phyloP scores from a whole-genome alignment of 2,113 vertebrate species.

The Picathartes gymnocephalus region DNA sequence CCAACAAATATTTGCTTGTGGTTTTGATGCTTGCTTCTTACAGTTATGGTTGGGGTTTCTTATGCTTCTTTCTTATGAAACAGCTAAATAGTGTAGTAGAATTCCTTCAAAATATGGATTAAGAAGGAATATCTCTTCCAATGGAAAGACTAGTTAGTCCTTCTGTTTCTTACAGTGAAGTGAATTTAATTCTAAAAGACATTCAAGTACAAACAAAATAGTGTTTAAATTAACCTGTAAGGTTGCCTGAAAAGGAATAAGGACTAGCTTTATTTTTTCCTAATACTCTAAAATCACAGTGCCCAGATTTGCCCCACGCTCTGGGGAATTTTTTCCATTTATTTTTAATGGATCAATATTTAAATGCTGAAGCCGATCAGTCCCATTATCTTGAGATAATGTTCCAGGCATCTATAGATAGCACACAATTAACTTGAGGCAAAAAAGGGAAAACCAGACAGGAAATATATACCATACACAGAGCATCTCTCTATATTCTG shows the following conservation, averaged over 20 bases:
- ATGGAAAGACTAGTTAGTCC: background rate
- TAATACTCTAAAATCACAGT: background rate
- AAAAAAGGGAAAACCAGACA: background rate
- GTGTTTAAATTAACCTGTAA: background rate
- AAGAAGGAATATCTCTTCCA: background rate
- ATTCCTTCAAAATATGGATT: background rate
- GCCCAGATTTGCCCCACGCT: background rate
- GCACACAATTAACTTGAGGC: background rate
- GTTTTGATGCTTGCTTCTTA: background rate
- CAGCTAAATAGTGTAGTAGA: background rate
- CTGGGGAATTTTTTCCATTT: background rate
- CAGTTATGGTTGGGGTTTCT: background rate
- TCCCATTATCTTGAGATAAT: background rate
- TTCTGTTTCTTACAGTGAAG: background rate
- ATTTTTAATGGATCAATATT: background rate
- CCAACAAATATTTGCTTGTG: background rate
- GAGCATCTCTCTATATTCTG: background rate
- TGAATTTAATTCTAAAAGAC: background rate
- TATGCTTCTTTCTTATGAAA: background rate
- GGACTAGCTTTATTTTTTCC: background rate
- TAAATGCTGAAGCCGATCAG: background rate
- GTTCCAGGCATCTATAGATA: background rate
- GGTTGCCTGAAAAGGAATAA: background rate
- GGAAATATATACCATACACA: background rate
- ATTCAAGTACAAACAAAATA: background rate